Conservation (phyloP, 2,113 vertebrate species). For the Campylomormyrus numenius region DNA sequence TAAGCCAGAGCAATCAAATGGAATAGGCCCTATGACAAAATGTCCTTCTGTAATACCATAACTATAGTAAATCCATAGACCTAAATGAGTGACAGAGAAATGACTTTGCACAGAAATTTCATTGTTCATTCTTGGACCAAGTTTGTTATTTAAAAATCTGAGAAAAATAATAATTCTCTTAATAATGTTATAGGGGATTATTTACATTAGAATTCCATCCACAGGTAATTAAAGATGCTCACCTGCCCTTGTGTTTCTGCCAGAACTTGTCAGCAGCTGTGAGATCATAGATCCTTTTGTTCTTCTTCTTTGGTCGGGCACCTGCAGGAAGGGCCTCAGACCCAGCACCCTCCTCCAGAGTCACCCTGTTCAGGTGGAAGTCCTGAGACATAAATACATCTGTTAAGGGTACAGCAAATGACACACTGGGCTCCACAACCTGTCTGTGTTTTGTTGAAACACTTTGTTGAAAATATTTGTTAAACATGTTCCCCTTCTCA, state of each 20-base stretch:
- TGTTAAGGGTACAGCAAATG: neutral
- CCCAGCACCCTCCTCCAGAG: constrained; percentile 78
- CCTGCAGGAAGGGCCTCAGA: constrained; percentile 77
- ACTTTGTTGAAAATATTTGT: neutral
- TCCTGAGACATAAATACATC: constrained; percentile 61
- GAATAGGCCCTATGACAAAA: neutral
- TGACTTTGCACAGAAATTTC: neutral
- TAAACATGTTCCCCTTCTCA: neutral
- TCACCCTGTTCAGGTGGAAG: constrained; percentile 89
- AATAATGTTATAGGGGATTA: neutral
- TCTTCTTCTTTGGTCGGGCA: constrained; percentile 94
- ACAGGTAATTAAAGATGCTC: constrained; percentile 30
- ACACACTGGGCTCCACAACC: neutral
- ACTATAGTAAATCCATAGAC: neutral
- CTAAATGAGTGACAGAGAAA: neutral
- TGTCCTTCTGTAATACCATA: neutral
- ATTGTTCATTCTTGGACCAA: neutral
- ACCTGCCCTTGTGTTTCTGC: constrained; percentile 99
- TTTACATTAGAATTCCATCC: neutral
- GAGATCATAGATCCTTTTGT: constrained; percentile 86
- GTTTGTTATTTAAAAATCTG: neutral
- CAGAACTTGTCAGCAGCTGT: constrained; percentile 89
- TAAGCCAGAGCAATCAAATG: neutral
- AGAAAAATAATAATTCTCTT: neutral
- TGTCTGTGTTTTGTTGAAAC: neutral